phyloP scores from a whole-genome alignment of 2,888 invertebrate species.

The Chrysodeixis includens region DNA sequence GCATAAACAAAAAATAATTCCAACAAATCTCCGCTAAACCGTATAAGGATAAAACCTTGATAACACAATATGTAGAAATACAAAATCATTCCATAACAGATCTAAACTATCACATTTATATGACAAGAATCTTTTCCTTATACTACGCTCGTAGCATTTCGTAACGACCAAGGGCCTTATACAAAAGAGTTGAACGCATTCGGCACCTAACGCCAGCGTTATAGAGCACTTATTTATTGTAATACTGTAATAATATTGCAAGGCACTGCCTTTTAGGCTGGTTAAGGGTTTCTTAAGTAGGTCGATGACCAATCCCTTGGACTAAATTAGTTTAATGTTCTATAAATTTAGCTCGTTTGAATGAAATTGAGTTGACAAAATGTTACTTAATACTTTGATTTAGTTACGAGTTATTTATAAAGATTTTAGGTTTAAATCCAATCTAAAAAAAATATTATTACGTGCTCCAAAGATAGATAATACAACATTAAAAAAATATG shows the following conservation, averaged over 20 bases:
- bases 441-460: neutral
- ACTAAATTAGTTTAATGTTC: neutral
- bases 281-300: neutral
- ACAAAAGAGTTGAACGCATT: conserved; percentile 4
- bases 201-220: neutral
- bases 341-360: neutral
- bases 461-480: no score
- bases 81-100: neutral
- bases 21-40: no score
- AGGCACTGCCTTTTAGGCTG: neutral
- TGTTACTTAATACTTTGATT: neutral
- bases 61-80: neutral
- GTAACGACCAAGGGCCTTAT: conserved; percentile 2
- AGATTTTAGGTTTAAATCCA: neutral
- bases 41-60: no score
- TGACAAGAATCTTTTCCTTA: neutral
- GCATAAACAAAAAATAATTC: no score
- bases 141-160: conserved; percentile 1
- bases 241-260: neutral
- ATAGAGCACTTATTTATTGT: neutral
- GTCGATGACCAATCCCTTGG: conserved; percentile 4
- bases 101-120: neutral
- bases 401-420: neutral
- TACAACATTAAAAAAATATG: no score
- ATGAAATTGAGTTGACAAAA: neutral